Conservation (phyloP, 2,113 vertebrate species). For the Mesembrinibis cayennensis region DNA sequence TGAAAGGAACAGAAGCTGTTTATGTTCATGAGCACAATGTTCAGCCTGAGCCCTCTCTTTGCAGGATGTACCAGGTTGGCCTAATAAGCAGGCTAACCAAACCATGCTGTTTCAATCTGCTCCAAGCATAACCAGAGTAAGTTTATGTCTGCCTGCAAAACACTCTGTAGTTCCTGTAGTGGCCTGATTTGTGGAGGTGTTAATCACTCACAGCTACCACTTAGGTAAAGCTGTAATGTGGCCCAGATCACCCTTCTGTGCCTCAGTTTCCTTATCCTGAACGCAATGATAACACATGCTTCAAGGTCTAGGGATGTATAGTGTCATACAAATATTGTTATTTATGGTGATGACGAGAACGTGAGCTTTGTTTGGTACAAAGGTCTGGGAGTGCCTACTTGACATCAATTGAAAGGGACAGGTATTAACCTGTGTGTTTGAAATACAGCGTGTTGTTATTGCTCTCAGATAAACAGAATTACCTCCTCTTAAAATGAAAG, state of each 20-base stretch:
- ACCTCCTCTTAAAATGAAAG: slow-evolving; percentile 25
- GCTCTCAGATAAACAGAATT: slow-evolving; percentile 32
- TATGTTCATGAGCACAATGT: neutral
- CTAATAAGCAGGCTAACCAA: neutral
- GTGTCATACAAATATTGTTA: neutral
- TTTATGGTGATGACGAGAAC: neutral
- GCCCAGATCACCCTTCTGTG: neutral
- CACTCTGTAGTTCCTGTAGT: neutral
- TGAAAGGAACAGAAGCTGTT: neutral
- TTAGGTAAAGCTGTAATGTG: neutral
- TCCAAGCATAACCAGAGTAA: neutral
- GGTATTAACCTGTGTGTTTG: neutral
- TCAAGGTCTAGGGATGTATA: neutral
- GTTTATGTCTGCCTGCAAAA: neutral
- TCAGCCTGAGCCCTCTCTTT: neutral
- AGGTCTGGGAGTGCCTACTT: neutral
- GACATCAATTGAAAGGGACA: neutral
- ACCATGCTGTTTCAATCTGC: neutral
- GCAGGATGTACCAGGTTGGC: neutral
- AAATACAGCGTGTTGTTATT: neutral
- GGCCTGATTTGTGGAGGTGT: neutral
- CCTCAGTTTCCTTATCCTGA: neutral
- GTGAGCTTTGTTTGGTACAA: neutral
- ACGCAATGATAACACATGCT: neutral
- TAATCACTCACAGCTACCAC: neutral